Evolutionary conservation across 2,888 invertebrate genomes (phyloP).

Genomic region (Synergus itoensis): DNA sequence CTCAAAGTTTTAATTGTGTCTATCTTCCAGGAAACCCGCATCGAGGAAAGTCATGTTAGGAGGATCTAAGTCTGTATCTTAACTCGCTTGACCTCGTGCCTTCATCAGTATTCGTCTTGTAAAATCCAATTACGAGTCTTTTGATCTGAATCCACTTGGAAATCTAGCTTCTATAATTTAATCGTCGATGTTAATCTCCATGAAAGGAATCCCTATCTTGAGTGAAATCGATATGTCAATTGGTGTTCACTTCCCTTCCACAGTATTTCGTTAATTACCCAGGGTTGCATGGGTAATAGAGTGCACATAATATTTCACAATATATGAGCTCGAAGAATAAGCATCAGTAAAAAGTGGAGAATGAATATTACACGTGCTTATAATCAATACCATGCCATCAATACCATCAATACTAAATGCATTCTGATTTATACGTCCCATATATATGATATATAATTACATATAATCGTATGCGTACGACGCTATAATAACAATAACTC

Average conservation of each 20-base stretch:
- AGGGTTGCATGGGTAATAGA: neutral
- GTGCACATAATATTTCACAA: neutral
- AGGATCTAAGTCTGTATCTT: neutral
- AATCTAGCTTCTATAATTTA: neutral
- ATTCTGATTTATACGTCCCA: neutral
- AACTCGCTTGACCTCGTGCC: conserved; percentile 36
- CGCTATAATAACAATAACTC: neutral
- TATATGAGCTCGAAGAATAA: neutral
- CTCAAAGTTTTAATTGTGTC: neutral
- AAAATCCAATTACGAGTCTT: conserved; percentile 41
- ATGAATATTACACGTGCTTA: neutral
- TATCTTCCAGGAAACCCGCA: neutral
- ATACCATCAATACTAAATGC: neutral
- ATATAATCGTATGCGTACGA: neutral
- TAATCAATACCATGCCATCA: neutral
- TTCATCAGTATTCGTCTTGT: conserved; percentile 39
- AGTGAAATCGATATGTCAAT: neutral
- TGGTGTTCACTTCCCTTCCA: neutral
- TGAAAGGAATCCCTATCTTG: neutral
- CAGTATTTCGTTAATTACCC: neutral
- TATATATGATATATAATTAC: neutral
- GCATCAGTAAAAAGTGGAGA: neutral
- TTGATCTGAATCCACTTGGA: neutral
- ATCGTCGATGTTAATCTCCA: neutral
- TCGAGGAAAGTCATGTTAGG: neutral